Conservation (phyloP, 1,140 invertebrate species). For the Bombus sylvicola region DNA sequence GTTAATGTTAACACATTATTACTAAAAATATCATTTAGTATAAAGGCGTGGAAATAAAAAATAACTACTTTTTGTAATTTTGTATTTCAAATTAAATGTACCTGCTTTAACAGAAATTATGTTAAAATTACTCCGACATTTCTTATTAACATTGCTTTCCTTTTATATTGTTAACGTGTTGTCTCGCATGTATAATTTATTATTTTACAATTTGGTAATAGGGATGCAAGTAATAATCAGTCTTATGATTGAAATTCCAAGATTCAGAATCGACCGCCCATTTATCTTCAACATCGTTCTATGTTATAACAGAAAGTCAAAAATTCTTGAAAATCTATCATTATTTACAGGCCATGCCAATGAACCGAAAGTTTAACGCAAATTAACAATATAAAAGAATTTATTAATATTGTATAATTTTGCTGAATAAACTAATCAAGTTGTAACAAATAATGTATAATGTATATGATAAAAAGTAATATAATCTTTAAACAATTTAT, state of each 20-base stretch:
- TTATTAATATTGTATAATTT: neutral
- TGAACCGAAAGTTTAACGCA: neutral
- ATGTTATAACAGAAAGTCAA: neutral
- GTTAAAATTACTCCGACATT: neutral
- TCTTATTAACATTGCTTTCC: neutral
- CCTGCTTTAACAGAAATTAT: neutral
- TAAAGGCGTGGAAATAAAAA: neutral
- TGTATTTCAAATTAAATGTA: neutral
- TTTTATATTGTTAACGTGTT: neutral
- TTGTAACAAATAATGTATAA: constrained; percentile 8
- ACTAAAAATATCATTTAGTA: constrained; percentile 20
- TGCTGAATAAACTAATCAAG: constrained; percentile 12
- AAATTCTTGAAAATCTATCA: neutral
- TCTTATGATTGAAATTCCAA: too few species aligned
- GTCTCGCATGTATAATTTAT: neutral
- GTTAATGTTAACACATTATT: too few species aligned
- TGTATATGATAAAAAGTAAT: constrained; percentile 17
- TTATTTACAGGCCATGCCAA: neutral
- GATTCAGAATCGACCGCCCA: neutral
- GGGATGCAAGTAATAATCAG: too few species aligned
- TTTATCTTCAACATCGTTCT: neutral
- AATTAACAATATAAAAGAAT: neutral
- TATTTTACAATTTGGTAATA: neutral
- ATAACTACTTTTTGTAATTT: neutral
- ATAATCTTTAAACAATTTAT: neutral